These are phyloP conservation scores for Xiphophorus hellerii DNA, from an alignment of 2,113 vertebrate genomes.

Conservation along the genomic window DNA sequence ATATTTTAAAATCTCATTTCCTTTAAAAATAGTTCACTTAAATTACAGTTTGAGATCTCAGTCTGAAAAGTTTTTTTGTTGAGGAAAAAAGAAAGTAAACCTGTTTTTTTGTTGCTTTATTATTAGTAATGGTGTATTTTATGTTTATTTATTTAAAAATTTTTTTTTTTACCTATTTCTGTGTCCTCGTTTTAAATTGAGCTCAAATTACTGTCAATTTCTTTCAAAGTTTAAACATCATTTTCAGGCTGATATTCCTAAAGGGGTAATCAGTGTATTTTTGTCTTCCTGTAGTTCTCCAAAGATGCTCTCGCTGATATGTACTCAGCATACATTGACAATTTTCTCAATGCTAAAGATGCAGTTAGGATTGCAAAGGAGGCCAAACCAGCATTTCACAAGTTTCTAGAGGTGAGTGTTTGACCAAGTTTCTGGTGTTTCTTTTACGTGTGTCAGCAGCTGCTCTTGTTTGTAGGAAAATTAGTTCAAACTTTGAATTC, in stretches of 20 bases:
- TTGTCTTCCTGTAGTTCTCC: conserved; percentile 85
- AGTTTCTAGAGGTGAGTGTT: conserved; percentile 92
- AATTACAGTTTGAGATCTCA: neutral
- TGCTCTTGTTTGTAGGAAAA: neutral
- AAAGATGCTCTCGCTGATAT: conserved; percentile 95
- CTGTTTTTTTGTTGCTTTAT: neutral
- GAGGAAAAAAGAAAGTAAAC: neutral
- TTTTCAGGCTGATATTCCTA: neutral
- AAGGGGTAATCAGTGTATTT: neutral
- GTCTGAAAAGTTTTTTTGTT: neutral
- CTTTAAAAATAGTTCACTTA: too few relatives aligned
- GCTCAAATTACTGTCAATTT: too few relatives aligned
- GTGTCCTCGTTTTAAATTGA: too few relatives aligned
- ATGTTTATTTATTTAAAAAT: too few relatives aligned
- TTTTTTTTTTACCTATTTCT: too few relatives aligned
- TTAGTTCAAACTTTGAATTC: neutral
- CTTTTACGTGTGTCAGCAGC: neutral
- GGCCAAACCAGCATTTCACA: conserved; percentile 93
- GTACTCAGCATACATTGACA: conserved; percentile 98
- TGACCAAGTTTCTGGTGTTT: neutral
- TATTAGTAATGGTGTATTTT: neutral
- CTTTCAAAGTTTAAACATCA: neutral
- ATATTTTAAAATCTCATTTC: neutral
- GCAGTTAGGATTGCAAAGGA: conserved; percentile 96
- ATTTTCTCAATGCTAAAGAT: conserved; percentile 98